phyloP scores from a whole-genome alignment of 2,113 vertebrate genomes.

The Tachysurus fulvidraco region DNA sequence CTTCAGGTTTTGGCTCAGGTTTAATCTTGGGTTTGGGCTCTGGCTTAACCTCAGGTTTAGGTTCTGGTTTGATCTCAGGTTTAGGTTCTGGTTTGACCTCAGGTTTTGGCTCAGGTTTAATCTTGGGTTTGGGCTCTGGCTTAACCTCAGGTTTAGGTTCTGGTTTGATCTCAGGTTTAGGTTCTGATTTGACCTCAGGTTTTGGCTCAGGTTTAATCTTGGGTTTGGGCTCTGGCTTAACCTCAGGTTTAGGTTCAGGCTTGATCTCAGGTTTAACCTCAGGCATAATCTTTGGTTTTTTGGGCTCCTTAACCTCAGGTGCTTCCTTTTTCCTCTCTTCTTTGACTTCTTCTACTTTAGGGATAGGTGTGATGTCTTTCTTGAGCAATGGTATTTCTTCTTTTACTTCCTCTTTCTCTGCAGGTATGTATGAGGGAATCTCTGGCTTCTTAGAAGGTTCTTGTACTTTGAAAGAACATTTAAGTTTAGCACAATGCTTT shows the following conservation, averaged over 20 bases:
- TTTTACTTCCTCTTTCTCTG: slow-evolving; percentile 67
- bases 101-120: neutral
- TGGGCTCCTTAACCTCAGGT: neutral
- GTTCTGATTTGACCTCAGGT: neutral
- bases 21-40: neutral
- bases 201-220: slow-evolving; percentile 44
- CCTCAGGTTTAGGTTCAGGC: slow-evolving; percentile 10
- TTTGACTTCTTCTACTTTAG: slow-evolving; percentile 45
- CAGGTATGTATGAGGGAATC: slow-evolving; percentile 60
- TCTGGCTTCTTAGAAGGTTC: slow-evolving; percentile 74
- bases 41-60: neutral
- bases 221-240: slow-evolving; percentile 54
- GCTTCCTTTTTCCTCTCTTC: no score
- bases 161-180: neutral
- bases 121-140: neutral
- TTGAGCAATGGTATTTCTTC: slow-evolving; percentile 56
- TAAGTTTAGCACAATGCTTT: slow-evolving; percentile 47
- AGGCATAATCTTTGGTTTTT: neutral
- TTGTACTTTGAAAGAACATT: slow-evolving; percentile 75
- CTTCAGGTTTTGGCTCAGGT: neutral
- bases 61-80: neutral
- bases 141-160: neutral
- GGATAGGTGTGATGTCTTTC: slow-evolving; percentile 47
- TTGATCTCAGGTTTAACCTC: neutral
- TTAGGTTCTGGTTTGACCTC: neutral